A percentile compares a stretch with the other conserved stretches of the same genome.
Evolutionary conservation across 2,888 invertebrate genomes (phyloP).

Genomic region (Gymnosoma rotundatum): DNA sequence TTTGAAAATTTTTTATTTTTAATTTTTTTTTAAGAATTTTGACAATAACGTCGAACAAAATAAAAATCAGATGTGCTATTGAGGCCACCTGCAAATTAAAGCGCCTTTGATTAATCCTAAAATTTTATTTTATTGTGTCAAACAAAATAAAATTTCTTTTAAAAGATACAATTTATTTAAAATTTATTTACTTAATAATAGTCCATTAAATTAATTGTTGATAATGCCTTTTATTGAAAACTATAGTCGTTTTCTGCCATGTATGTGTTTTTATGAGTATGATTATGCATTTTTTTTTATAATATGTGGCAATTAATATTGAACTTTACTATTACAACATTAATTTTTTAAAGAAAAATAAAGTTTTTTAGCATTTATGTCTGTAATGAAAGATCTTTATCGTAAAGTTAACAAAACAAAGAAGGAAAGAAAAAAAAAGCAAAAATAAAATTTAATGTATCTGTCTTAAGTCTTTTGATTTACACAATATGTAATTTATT

Average conservation of each 20-base stretch:
- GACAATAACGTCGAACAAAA: too few relatives aligned
- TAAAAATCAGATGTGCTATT: too few relatives aligned
- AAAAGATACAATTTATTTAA: too few relatives aligned
- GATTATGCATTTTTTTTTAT: conserved; percentile 39
- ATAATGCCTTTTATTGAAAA: neutral
- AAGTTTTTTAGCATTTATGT: neutral
- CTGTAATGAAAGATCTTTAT: conserved; percentile 33
- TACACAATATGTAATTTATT: neutral
- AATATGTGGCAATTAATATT: conserved; percentile 26
- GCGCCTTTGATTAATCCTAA: too few relatives aligned
- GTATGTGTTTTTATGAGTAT: conserved; percentile 28
- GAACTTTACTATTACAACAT: conserved; percentile 31
- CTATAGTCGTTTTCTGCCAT: conserved; percentile 17
- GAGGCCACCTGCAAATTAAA: too few relatives aligned
- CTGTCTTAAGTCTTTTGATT: conserved; percentile 56
- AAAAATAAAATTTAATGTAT: conserved; percentile 5
- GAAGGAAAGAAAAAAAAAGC: neutral
- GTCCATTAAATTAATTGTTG: neutral
- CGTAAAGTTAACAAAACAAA: too few relatives aligned
- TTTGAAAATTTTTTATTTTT: too few relatives aligned
- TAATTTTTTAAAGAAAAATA: neutral
- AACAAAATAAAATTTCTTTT: too few relatives aligned
- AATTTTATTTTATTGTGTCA: too few relatives aligned
- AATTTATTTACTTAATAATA: neutral
- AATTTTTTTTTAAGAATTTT: too few relatives aligned